Evolutionary conservation across 2,888 invertebrate species (phyloP), one percentile per base, ranked within the genome.

Genomic region (Aleiodes leptofemur): DNA sequence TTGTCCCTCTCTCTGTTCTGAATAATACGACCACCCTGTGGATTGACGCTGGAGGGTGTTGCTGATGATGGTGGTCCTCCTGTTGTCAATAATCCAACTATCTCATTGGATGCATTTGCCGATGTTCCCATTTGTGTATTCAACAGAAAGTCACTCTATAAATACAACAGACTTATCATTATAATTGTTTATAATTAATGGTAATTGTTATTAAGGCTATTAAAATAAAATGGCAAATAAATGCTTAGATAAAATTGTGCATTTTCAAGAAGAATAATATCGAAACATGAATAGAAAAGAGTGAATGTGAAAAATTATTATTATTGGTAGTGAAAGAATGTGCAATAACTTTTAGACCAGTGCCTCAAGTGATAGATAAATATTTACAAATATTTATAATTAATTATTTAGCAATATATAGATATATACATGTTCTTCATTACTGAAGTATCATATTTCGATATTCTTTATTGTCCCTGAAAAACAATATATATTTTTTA

Each of bases 1-100:
- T 88, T 86, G 79, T 86, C 86, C 80, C 82, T 87, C 80, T 85
- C 86, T 75, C 77, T 83, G 80, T 87, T 83, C 79, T 84, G 86
- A 82, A 85, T 79, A 82, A 88, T 85, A 79, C 83, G 86, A 83
- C 87, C 86, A 81, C 83, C 83, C 82, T 86, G 85, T 69, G 82
- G 78, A 83, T 79, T 83, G 81, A 82, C 82, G 79, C 82, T 82
- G 80, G 84, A 80, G 80, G 82, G 80, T 82, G 80, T 82, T 77
- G 76, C 80, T 80, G 80, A 82, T 74, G 83, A 78, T 69, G 83
- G 80, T 80, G 81, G 78, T 80, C 80, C 80, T 64, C 78, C 78
- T 51, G 68, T 68, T 70, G 78, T 69, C 74, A 73, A 75, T 70
- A 71, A 72, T 8, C 76, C 79, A 59, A 43, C 56, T 61, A 70